Evolutionary conservation across 2,797 vertebrate species (phyloP).

Genomic region (Cuniculus paca): DNA sequence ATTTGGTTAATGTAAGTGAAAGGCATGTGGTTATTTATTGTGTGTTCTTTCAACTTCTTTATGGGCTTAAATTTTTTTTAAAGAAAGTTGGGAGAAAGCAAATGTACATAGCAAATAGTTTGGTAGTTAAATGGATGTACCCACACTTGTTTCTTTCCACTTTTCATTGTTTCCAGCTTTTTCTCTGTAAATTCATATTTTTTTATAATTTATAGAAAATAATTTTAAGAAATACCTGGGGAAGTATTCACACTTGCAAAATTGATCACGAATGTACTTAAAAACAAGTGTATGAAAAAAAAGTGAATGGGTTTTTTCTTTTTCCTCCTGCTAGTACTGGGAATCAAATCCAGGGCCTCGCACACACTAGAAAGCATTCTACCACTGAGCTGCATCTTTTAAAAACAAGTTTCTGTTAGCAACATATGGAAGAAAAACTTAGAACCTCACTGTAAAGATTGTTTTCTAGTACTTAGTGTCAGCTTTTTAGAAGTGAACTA

Average conservation of each 20-base stretch:
- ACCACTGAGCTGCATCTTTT: background rate
- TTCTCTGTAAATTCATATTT: background rate
- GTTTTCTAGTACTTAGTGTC: slow-evolving; percentile 27
- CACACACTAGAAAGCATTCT: background rate
- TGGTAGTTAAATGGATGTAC: background rate
- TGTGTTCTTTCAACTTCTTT: slow-evolving; percentile 40
- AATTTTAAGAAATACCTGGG: slow-evolving; percentile 13
- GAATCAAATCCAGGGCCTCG: background rate
- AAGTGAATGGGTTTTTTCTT: background rate
- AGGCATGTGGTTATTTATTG: slow-evolving; percentile 28
- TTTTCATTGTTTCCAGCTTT: slow-evolving; percentile 35
- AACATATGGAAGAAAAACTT: slow-evolving; percentile 8
- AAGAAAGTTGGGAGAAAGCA: background rate
- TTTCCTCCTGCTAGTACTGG: background rate
- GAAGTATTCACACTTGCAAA: slow-evolving; percentile 23
- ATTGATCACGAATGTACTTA: background rate
- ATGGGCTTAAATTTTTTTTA: slow-evolving; percentile 38
- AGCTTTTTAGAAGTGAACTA: background rate
- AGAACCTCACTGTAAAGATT: background rate
- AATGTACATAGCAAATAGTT: background rate
- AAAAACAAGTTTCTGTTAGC: slow-evolving; percentile 30
- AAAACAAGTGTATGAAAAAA: background rate
- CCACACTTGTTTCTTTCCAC: background rate
- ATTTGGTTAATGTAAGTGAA: slow-evolving; percentile 1
- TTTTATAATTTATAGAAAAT: slow-evolving; percentile 37